Conservation (phyloP, 2,797 vertebrate species). For the Scarus forsteni region DNA sequence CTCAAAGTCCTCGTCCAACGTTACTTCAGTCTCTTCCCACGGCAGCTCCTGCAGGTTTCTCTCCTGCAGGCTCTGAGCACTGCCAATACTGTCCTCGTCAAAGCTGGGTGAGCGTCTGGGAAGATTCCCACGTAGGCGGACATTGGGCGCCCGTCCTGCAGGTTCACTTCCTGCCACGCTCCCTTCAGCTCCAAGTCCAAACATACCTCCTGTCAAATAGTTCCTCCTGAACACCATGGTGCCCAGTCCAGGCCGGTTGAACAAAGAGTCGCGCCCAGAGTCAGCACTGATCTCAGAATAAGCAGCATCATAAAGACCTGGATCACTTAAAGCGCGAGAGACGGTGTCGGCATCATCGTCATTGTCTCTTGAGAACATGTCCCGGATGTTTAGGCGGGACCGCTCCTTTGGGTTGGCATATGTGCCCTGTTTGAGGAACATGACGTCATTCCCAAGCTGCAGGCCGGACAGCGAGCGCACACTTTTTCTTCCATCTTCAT, state of each 20-base stretch:
- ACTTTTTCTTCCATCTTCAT: slow-evolving; percentile 92
- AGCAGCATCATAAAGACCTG: slow-evolving; percentile 86
- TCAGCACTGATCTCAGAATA: slow-evolving; percentile 93
- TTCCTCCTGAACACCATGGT: slow-evolving; percentile 96
- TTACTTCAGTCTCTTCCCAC: slow-evolving; percentile 91
- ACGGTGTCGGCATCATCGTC: slow-evolving; percentile 79
- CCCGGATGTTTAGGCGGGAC: slow-evolving; percentile 88
- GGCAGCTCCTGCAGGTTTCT: slow-evolving; percentile 87
- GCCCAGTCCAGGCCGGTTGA: slow-evolving; percentile 93
- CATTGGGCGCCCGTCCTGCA: slow-evolving; percentile 68
- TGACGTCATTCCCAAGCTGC: slow-evolving; percentile 91
- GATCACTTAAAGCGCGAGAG: slow-evolving; percentile 92
- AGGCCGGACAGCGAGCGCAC: slow-evolving; percentile 92
- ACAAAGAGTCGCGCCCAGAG: slow-evolving; percentile 92
- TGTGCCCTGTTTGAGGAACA: slow-evolving; percentile 93
- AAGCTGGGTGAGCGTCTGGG: slow-evolving; percentile 87
- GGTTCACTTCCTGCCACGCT: slow-evolving; percentile 69
- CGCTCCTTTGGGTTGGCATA: slow-evolving; percentile 86
- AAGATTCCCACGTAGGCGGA: slow-evolving; percentile 82
- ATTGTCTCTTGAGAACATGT: slow-evolving; percentile 87
- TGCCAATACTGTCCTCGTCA: slow-evolving; percentile 90
- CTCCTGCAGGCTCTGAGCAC: slow-evolving; percentile 90
- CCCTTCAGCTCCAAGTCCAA: slow-evolving; percentile 80
- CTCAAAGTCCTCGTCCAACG: slow-evolving; percentile 85
- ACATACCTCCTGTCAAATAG: slow-evolving; percentile 87